Base-by-base conservation (phyloP, 2,113 vertebrate species). In the Eudyptes chrysolophus region DNA sequence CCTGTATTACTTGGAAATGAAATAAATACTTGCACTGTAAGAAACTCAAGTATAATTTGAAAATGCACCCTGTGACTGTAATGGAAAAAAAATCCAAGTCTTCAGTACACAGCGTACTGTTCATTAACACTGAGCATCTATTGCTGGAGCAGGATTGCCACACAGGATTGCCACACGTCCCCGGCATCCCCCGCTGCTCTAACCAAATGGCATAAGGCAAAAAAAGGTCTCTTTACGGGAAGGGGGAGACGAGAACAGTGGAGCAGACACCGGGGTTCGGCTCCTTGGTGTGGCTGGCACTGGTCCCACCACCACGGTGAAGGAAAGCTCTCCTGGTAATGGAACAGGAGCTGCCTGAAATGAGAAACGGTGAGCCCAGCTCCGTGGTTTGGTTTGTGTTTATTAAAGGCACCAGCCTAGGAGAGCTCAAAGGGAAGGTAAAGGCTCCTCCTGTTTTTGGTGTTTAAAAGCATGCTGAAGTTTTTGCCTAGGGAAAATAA, bases 281-380 rank as follows among this genome's bases (percentile, higher is more conserved):
- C 57, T 84, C 44, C 48, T 93, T 0, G 0, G 34, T 7, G 34
- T 38, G 38, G 13, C 58, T 91, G 74, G 65, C 20, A 1, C 70
- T 55, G 62, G 25, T 83, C 58, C 58, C 77, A 84, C 49, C 22
- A 32, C 66, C 22, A 49, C 1, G 1, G 78, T 3, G 62, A 79
- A 60, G 81, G 81, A 91, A 96, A 89, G 84, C 36, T 94, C 61
- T 65, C 32, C 62, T 79, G 69, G 90, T 60, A 89, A 48, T 7
- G 44, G 46, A 80, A 40, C 11, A 49, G 49, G 70, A 80, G 32
- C 26, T 80, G 61, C 64, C 42, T 48, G 46, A 78, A 95, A 68
- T 19, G 25, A 69, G 70, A 89, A 80, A 74, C 0, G 1, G 29
- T 0, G 2, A 82, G 70, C 21, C 62, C 68, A 90, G n/a, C 16